phyloP scores from a whole-genome alignment of 1,140 invertebrate species.

The Arctopsyche grandis region DNA sequence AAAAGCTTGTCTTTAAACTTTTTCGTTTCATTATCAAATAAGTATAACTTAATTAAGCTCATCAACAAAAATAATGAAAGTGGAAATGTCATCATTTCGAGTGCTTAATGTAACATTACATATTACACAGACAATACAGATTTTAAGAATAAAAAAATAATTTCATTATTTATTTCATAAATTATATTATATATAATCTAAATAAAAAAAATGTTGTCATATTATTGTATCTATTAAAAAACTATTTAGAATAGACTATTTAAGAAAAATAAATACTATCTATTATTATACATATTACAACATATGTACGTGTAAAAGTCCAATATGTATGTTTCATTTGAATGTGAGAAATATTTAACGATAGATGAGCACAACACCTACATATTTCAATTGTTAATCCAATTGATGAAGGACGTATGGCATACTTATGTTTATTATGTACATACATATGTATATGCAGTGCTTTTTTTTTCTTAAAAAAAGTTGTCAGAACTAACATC shows the following conservation, averaged over 20 bases:
- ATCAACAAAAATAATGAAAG: neutral
- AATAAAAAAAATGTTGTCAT: conserved; percentile 25
- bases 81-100: conserved; percentile 5
- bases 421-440: no score
- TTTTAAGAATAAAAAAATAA: conserved; percentile 56
- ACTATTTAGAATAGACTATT: conserved; percentile 21
- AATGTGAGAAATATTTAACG: neutral
- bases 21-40: neutral
- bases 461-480: no score
- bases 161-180: conserved; percentile 33
- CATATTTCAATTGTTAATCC: neutral
- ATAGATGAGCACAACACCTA: conserved; percentile 1
- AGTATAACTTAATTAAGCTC: neutral
- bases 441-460: no score
- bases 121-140: conserved; percentile 48
- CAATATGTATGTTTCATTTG: neutral
- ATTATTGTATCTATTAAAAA: neutral
- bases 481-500: no score
- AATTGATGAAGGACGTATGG: neutral
- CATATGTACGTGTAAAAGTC: no score
- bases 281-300: neutral
- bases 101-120: conserved; percentile 39
- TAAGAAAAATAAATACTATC: conserved; percentile 10
- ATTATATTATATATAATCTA: conserved; percentile 15
- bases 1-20: neutral